Conservation (phyloP, 2,113 vertebrate species). For the Pollachius pollachius region DNA sequence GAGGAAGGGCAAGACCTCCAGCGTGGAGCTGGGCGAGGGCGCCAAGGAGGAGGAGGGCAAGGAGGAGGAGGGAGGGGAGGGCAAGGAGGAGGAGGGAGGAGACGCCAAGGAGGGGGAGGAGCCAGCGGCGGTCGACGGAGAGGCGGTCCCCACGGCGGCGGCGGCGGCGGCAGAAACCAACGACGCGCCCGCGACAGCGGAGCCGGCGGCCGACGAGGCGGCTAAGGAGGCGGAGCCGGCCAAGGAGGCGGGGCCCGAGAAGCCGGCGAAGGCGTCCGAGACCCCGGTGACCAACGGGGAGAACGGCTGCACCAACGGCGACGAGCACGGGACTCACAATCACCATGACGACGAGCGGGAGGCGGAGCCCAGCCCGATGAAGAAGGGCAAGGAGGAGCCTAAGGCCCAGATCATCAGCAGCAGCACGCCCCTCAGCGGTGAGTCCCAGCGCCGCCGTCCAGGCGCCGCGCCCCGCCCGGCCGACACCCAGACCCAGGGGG, state of each 20-base stretch:
- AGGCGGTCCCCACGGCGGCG: slow-evolving; percentile 11
- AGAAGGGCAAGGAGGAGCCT: slow-evolving; percentile 67
- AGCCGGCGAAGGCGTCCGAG: slow-evolving; percentile 5
- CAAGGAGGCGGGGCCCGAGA: slow-evolving; percentile 16
- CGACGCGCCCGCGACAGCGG: slow-evolving; percentile 3
- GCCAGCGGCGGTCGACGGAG: slow-evolving; percentile 25
- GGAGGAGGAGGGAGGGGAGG: slow-evolving; percentile 35
- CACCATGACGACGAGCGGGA: slow-evolving; percentile 54
- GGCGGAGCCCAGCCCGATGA: slow-evolving; percentile 54
- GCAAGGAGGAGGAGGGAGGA: slow-evolving; percentile 25
- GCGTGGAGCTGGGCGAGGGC: slow-evolving; percentile 67
- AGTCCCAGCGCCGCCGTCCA: slow-evolving; percentile 43
- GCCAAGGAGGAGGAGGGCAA: slow-evolving; percentile 55
- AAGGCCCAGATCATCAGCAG: slow-evolving; percentile 73
- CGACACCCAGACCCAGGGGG: slow-evolving; percentile 46
- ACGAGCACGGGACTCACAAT: slow-evolving; percentile 66
- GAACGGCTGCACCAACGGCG: slow-evolving; percentile 69
- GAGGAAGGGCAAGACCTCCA: slow-evolving; percentile 75
- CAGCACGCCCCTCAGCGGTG: slow-evolving; percentile 74
- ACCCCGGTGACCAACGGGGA: slow-evolving; percentile 68
- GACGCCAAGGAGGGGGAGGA: slow-evolving; percentile 23
- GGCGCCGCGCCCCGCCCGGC: slow-evolving; percentile 27
- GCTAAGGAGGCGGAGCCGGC: slow-evolving; percentile 22
- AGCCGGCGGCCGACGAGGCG: slow-evolving; percentile 9
- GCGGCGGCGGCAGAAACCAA: slow-evolving; percentile 27